These are phyloP conservation scores for Lanistes nyassanus DNA, from an alignment of 1,140 invertebrate species.

Conservation along the genomic window DNA sequence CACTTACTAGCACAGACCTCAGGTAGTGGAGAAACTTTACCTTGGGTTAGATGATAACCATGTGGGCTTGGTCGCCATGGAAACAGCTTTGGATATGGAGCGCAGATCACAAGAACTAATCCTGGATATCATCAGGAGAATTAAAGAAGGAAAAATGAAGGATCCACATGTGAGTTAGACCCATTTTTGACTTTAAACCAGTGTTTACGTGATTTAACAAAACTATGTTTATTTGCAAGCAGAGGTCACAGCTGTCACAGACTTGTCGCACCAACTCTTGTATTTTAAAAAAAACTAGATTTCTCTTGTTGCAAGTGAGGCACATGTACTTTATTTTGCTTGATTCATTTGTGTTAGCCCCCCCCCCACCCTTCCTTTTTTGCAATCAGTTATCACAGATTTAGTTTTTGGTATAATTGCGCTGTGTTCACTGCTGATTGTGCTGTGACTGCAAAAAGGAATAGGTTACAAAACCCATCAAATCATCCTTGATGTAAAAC, in stretches of 20 bases:
- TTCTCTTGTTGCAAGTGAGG: not conserved
- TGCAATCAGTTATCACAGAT: not conserved
- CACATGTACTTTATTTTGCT: not conserved
- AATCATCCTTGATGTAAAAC: not conserved
- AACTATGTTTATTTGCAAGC: too few species aligned
- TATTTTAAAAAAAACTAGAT: not conserved
- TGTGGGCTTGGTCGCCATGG: conserved; percentile 22
- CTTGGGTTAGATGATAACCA: not conserved
- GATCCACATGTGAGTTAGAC: conserved; percentile 22
- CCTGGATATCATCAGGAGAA: not conserved
- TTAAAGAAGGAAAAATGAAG: not conserved
- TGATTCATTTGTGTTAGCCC: not conserved
- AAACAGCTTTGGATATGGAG: conserved; percentile 21
- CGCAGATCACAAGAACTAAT: not conserved
- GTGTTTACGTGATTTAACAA: not conserved
- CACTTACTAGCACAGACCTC: conserved; percentile 13
- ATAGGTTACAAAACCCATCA: not conserved
- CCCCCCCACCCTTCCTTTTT: too few species aligned
- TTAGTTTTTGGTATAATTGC: not conserved
- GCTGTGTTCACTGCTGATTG: not conserved
- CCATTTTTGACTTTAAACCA: not conserved
- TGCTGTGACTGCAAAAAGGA: not conserved
- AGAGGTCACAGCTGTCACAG: too few species aligned
- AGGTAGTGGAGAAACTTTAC: not conserved
- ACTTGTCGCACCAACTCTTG: too few species aligned